Base-by-base conservation (phyloP, 2,888 invertebrate genomes). In the Lathronympha strigana region DNA sequence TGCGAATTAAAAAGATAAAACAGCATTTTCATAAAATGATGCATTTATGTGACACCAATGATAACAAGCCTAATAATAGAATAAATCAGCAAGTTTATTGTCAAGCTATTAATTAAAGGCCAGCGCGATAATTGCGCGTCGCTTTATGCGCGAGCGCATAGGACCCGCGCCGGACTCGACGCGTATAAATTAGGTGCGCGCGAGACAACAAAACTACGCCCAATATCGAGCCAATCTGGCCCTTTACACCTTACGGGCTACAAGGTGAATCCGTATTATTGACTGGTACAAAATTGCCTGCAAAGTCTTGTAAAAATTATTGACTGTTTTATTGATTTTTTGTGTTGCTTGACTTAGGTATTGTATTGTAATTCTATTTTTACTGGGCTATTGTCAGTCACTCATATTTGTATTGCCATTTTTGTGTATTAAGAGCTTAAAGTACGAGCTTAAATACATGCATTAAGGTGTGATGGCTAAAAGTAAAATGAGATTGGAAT, bases 121-220 rank as follows among this genome's bases (percentile, higher is more conserved):
- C 45, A 11, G 43, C 40, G 17, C 17, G 36, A 57, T 57, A 57
- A 57, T 40, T 43, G 50, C n/a, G 23, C 23, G n/a, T 40, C 61
- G 64, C 63, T 69, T 68, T 63, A 73, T 77, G 76, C 74, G 71
- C 80, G 79, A 77, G 79, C 74, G 82, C 80, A 86, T 84, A 84
- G 82, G 78, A 80, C 81, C 82, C 84, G 87, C 85, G 87, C 86
- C 81, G 82, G 75, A 80, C 79, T 81, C 84, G 80, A 84, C 88
- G 84, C 84, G 80, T 89, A 89, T 91, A 91, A 90, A 90, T 91
- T 89, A 90, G 86, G 81, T 82, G 85, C 76, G 78, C 81, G 78
- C 77, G 78, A 78, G 79, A 77, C 81, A 86, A 88, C 87, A 86
- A 88, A 87, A 88, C 88, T 80, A 83, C 84, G 76, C 76, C 80